phyloP scores from a whole-genome alignment of 2,888 invertebrate genomes.

The Tanypteryx hageni region DNA sequence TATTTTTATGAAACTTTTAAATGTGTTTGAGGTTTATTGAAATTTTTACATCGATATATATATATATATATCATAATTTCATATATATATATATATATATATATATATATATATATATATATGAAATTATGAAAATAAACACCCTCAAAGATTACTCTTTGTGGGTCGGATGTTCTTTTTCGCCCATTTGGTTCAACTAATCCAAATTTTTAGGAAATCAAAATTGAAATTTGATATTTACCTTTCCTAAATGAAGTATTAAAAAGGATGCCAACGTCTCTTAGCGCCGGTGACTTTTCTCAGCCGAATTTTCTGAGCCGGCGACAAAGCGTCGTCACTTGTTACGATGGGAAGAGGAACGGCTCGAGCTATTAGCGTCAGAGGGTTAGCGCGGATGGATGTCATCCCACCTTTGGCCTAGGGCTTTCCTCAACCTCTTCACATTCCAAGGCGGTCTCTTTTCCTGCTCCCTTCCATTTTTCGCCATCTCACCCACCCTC shows the following conservation, averaged over 20 bases:
- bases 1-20: too few relatives aligned
- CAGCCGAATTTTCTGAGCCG: neutral
- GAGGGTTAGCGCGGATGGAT: neutral
- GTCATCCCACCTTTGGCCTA: neutral
- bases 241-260: neutral
- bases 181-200: too few relatives aligned
- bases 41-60: too few relatives aligned
- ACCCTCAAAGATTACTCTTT: too few relatives aligned
- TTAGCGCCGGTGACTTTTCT: neutral
- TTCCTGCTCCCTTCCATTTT: neutral
- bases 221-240: too few relatives aligned
- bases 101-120: too few relatives aligned
- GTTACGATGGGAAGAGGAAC: neutral
- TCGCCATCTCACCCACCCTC: neutral
- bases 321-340: neutral
- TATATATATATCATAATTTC: too few relatives aligned
- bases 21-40: too few relatives aligned
- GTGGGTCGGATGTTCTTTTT: too few relatives aligned
- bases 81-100: too few relatives aligned
- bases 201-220: too few relatives aligned
- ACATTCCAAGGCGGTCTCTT: neutral
- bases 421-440: neutral
- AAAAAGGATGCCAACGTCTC: neutral
- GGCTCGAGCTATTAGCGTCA: neutral
- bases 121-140: too few relatives aligned